Percentiles rank a stretch among this genome's conserved stretches.
These are phyloP conservation scores for Acrocephalus kingi DNA, from an alignment of 2,113 vertebrate genomes.

Conservation along the genomic window DNA sequence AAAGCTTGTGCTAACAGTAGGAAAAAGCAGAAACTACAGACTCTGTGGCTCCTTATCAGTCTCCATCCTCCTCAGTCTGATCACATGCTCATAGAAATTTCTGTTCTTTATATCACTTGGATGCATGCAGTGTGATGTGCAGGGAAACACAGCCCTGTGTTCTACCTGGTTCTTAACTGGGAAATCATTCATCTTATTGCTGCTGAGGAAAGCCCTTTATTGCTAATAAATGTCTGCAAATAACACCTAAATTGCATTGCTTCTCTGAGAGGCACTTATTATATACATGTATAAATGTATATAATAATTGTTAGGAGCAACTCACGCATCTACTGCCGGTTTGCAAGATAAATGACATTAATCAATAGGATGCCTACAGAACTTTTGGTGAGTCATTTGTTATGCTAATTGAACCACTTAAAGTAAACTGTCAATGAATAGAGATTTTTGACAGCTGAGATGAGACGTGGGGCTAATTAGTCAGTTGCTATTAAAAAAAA, in stretches of 20 bases:
- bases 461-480: slow-evolving; percentile 72
- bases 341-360: slow-evolving; percentile 84
- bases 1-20: neutral
- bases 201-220: neutral
- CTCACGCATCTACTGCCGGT: slow-evolving; percentile 74
- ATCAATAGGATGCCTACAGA: slow-evolving; percentile 85
- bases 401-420: slow-evolving; percentile 84
- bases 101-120: neutral
- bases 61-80: neutral
- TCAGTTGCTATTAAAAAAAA: slow-evolving; percentile 56
- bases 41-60: neutral
- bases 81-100: neutral
- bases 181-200: neutral
- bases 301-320: slow-evolving; percentile 77
- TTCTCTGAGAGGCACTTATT: slow-evolving; percentile 26
- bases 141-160: neutral
- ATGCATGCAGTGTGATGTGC: neutral
- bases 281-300: slow-evolving; percentile 73
- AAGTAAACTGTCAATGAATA: slow-evolving; percentile 77
- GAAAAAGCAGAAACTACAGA: neutral
- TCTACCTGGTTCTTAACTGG: neutral
- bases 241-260: slow-evolving; percentile 8
- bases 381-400: slow-evolving; percentile 83
- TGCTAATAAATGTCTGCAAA: slow-evolving; percentile 36
- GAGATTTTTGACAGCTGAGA: slow-evolving; percentile 74